Base-by-base conservation (phyloP, 2,888 invertebrate species). In the Heteromyza rotundicornis region DNA sequence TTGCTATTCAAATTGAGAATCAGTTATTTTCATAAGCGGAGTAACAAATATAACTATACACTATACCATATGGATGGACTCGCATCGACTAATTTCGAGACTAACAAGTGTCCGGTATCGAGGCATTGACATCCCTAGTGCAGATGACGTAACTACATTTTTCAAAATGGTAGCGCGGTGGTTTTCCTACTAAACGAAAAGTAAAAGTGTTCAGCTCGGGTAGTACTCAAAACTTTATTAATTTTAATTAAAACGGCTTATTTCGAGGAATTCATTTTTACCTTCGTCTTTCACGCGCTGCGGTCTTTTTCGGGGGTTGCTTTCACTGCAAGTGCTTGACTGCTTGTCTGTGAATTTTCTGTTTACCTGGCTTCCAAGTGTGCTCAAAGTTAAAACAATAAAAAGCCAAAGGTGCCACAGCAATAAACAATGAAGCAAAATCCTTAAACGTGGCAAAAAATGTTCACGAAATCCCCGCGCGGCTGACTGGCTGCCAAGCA, bases 231-330 rank as follows among this genome's bases (percentile, higher is more conserved):
- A 75, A 75, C 75, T 73, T 75, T 73, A 73, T 73, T 73, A 73
- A 75, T 74, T 73, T 73, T 73, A 73, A 73, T 73, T 75, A 73
- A 73, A 73, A 73, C 68, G 76, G 74, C 74, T 73, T 40, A n/a
- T 40, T 8, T n/a, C 3, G 32, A 5, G 7, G 32, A 12, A 32
- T 32, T 32, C n/a, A n/a, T n/a, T n/a, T n/a, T n/a, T n/a, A n/a
- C n/a, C n/a, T n/a, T n/a, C n/a, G n/a, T n/a, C n/a, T n/a, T n/a
- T n/a, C 10, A 27, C 10, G 27, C 27, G 10, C 10, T 27, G 5
- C 27, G 27, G 27, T 7, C 10, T 27, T 27, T 27, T 27, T 10
- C 5, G 10, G 10, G 27, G 5, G 27, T 27, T 7, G 27, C 27
- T 27, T 27, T 27, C n/a, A n/a, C n/a, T 27, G 27, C 10, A 27